phyloP scores from a whole-genome alignment of 2,888 invertebrate genomes.

The Plemyria rubiginata region DNA sequence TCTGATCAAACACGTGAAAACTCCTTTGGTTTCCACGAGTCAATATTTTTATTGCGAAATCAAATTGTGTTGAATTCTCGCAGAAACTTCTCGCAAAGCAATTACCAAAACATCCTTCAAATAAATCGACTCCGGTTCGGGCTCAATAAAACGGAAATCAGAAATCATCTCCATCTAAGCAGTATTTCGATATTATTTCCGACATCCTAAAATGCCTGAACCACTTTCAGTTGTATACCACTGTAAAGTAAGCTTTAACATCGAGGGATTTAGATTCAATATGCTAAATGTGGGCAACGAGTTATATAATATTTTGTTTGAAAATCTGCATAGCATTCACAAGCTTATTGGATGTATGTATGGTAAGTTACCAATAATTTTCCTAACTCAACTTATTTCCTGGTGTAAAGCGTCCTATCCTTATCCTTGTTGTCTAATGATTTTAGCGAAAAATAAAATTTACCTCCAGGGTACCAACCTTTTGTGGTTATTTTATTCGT shows the following conservation, averaged over 20 bases:
- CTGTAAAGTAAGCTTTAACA: conserved; percentile 8
- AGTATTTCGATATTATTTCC: conserved; percentile 42
- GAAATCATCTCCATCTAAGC: conserved; percentile 40
- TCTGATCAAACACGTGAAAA: neutral
- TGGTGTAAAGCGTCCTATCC: no score
- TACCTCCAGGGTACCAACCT: no score
- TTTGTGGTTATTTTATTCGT: no score
- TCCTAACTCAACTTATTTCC: no score
- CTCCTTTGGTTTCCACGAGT: conserved; percentile 6
- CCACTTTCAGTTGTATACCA: neutral
- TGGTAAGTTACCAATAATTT: no score
- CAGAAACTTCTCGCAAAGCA: conserved; percentile 29
- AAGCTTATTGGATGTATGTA: no score
- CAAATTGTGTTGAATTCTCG: conserved; percentile 20
- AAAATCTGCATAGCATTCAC: no score
- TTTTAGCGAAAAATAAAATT: no score
- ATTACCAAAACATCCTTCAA: conserved; percentile 40
- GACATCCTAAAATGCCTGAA: conserved; percentile 30
- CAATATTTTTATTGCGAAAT: conserved; percentile 15
- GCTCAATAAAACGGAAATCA: conserved; percentile 44
- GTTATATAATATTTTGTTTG: no score
- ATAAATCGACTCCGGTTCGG: conserved; percentile 38
- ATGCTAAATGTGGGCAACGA: neutral
- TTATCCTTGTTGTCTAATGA: no score
- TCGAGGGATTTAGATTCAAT: neutral